phyloP scores from a whole-genome alignment of 2,888 invertebrate genomes.

The Galerucella pusilla region DNA sequence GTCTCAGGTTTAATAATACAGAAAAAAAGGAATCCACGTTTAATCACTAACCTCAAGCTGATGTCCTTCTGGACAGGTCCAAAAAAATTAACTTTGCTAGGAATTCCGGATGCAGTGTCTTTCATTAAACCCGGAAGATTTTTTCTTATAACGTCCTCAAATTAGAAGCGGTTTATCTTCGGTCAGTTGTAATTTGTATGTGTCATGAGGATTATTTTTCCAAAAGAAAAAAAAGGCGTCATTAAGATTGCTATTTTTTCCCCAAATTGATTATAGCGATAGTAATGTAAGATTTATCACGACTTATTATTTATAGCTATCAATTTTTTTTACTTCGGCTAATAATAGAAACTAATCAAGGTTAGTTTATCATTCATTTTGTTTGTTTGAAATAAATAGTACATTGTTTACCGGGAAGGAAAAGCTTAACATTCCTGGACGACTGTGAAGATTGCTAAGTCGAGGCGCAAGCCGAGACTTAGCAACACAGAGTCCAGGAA shows the following conservation, averaged over 20 bases:
- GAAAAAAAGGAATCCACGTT: neutral
- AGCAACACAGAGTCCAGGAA: too few relatives aligned
- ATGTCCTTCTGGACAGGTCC: neutral
- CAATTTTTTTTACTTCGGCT: neutral
- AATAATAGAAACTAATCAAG: neutral
- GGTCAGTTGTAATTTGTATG: conserved; percentile 30
- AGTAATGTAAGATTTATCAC: neutral
- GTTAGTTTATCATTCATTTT: neutral
- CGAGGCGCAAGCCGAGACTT: too few relatives aligned
- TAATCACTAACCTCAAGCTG: neutral
- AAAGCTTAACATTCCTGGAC: too few relatives aligned
- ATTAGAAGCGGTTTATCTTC: conserved; percentile 39
- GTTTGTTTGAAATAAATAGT: too few relatives aligned
- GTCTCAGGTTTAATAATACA: neutral
- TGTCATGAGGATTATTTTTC: conserved; percentile 36
- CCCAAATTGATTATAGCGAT: conserved; percentile 19
- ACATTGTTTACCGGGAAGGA: too few relatives aligned
- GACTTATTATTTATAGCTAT: neutral
- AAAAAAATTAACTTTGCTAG: neutral
- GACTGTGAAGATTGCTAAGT: too few relatives aligned
- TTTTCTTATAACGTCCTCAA: conserved; percentile 33
- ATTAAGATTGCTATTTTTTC: neutral
- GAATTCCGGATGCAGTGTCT: conserved; percentile 6
- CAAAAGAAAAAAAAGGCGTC: conserved; percentile 1
- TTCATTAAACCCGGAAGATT: conserved; percentile 33